These are phyloP conservation scores for Procambarus virginalis DNA, from an alignment of 1,140 invertebrate species.

Conservation along the genomic window DNA sequence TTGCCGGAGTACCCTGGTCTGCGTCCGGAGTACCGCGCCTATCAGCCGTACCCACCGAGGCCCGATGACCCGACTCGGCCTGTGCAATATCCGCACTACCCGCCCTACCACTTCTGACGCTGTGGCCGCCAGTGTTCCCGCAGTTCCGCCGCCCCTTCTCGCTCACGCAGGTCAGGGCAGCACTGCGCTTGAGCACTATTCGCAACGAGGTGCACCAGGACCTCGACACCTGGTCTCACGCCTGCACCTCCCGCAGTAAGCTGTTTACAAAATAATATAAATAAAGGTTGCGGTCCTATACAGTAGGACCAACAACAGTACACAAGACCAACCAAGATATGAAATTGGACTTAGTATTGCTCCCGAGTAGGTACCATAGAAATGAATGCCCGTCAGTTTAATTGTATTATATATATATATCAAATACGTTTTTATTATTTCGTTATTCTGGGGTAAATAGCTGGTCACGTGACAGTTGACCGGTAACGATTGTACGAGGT, in stretches of 20 bases:
- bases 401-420: slow-evolving; percentile 16
- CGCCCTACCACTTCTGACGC: slow-evolving; percentile 71
- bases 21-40: slow-evolving; percentile 68
- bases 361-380: background rate
- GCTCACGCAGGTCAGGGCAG: slow-evolving; percentile 32
- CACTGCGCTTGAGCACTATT: slow-evolving; percentile 44
- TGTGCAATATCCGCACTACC: slow-evolving; percentile 69
- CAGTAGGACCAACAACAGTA: background rate
- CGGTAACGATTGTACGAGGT: slow-evolving; percentile 8
- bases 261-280: background rate
- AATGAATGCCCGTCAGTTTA: slow-evolving; percentile 4
- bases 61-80: slow-evolving; percentile 65
- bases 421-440: background rate
- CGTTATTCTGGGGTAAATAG: background rate
- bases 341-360: background rate
- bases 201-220: background rate
- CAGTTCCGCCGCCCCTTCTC: slow-evolving; percentile 52
- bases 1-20: slow-evolving; percentile 69
- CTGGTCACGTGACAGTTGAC: background rate
- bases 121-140: slow-evolving; percentile 71
- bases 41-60: slow-evolving; percentile 61
- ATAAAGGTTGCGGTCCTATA: background rate
- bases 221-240: background rate
- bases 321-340: background rate
- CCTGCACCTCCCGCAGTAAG: background rate